Evolutionary conservation across 2,888 invertebrate species (phyloP), one percentile per base, ranked within the genome.

Genomic region (Dilophus febrilis): DNA sequence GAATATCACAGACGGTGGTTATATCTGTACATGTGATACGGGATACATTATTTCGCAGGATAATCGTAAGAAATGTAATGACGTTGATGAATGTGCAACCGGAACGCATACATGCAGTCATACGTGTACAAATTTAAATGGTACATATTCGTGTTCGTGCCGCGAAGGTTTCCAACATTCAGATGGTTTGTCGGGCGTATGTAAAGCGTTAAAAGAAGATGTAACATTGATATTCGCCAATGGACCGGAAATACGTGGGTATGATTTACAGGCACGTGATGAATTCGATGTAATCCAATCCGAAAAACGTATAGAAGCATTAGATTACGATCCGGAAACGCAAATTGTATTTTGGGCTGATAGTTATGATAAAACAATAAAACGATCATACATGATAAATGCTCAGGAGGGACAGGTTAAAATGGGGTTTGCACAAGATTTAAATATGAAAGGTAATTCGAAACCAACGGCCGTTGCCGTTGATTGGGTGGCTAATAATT

Each of bases 301-400:
- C 11, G 92, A 94, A 56, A 85, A 85, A 58, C 73, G 91, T 38
- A 84, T 97, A 40, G 84, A 90, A 53, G 85, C 90, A 1, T 65
- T 98, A 38, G 97, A 95, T 59, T 87, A 85, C 52, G 85, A 94
- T 59, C 81, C 86, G 0, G 71, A 70, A 42, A 65, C 69, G 17
- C 83, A 88, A 55, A 84, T 90, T 56, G 67, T 97, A 41, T 97
- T 88, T 67, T 98, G 97, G 94, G 87, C 90, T 0, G 95, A 97
- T 58, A 83, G 84, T 47, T 82, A 84, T 52, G 83, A 87, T 44
- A 81, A 83, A 56, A 83, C 84, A 2, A 88, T 95, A 47, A 88
- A 88, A 57, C 71, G 95, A 1, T 90, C 92, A 0, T 87, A 82
- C 57, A 83, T 94, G 76, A 72, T 91, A 2, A 76, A 82, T 48